Evolutionary conservation across 1,140 invertebrate species (phyloP).

Genomic region (Wiebesia pumilae): DNA sequence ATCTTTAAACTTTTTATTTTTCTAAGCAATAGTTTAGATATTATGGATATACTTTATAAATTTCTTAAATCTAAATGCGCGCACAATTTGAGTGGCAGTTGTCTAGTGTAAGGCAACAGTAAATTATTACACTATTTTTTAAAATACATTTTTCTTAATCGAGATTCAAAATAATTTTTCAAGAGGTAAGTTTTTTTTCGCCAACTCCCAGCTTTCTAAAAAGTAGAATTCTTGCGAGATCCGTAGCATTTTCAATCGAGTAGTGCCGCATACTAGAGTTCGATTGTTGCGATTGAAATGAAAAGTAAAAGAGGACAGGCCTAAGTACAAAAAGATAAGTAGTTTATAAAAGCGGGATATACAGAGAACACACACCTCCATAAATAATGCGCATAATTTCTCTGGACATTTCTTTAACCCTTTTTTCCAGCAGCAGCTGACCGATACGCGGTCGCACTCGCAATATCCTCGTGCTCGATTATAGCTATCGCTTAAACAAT

Average conservation of each 20-base stretch:
- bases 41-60: too few relatives aligned
- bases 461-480: background rate
- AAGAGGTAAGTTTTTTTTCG: background rate
- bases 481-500: conserved; percentile 33
- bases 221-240: background rate
- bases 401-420: background rate
- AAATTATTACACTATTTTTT: too few relatives aligned
- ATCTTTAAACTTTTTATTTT: too few relatives aligned
- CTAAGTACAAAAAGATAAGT: background rate
- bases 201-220: background rate
- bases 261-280: background rate
- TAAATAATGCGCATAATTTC: conserved; percentile 33
- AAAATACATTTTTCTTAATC: background rate
- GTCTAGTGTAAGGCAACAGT: too few relatives aligned
- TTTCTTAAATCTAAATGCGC: too few relatives aligned
- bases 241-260: conserved; percentile 1
- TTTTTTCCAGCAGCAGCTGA: background rate
- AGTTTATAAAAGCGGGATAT: background rate
- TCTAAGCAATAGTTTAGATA: too few relatives aligned
- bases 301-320: background rate
- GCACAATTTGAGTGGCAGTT: too few relatives aligned
- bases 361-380: background rate
- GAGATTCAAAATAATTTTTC: background rate
- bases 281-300: background rate
- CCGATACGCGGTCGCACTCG: conserved; percentile 9